phyloP scores from a whole-genome alignment of 2,113 vertebrate species.

The Pluvianellus socialis region DNA sequence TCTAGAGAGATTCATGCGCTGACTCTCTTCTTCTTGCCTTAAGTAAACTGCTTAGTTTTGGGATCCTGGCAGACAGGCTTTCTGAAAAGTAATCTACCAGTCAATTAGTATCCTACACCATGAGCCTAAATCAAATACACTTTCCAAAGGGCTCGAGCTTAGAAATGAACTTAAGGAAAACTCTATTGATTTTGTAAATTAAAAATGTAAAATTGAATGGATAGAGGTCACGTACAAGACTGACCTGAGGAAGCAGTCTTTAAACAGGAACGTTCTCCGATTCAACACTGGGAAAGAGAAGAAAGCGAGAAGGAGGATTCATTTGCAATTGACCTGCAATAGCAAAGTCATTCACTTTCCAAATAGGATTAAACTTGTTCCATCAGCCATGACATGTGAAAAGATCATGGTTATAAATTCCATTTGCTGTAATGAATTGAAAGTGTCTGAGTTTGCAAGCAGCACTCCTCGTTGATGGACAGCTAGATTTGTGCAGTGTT shows the following conservation, averaged over 20 bases:
- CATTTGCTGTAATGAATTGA: slow-evolving; percentile 46
- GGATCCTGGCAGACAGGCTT: not conserved
- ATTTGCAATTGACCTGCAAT: slow-evolving; percentile 13
- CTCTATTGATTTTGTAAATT: slow-evolving; percentile 20
- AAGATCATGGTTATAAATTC: slow-evolving; percentile 44
- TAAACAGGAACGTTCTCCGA: not conserved
- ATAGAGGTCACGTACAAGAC: not conserved
- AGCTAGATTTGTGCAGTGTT: slow-evolving; percentile 6
- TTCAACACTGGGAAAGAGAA: not conserved
- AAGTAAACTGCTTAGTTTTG: not conserved
- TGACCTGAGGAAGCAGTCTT: not conserved
- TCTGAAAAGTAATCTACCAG: not conserved
- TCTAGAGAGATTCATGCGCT: not conserved
- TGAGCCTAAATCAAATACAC: not conserved
- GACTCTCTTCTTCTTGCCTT: not conserved
- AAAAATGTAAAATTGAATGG: slow-evolving; percentile 4
- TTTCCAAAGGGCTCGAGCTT: not conserved
- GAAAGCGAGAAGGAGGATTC: not conserved
- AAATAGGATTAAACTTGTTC: slow-evolving; percentile 60
- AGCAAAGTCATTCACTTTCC: slow-evolving; percentile 37
- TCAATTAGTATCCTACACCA: not conserved
- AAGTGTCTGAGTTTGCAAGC: slow-evolving; percentile 24
- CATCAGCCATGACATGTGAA: slow-evolving; percentile 31
- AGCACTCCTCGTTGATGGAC: not conserved
- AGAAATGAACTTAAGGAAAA: not conserved